These are phyloP conservation scores for Mimachlamys varia DNA, from an alignment of 2,888 invertebrate genomes.

Conservation along the genomic window DNA sequence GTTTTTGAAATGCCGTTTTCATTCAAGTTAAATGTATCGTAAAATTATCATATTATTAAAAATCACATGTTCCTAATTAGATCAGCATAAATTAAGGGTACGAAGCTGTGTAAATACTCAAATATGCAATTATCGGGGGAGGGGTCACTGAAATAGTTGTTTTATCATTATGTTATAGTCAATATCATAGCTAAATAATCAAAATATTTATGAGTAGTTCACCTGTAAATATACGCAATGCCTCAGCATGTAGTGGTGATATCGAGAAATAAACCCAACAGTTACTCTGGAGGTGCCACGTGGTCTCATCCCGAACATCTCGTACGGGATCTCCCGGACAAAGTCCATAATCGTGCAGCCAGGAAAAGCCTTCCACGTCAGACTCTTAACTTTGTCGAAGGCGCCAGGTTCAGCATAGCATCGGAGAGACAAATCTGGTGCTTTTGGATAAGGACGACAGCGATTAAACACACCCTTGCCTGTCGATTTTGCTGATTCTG, in stretches of 20 bases:
- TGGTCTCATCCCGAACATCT: slow-evolving; percentile 20
- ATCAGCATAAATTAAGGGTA: no score
- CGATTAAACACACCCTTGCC: not conserved
- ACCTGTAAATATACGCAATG: slow-evolving; percentile 47
- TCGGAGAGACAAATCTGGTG: not conserved
- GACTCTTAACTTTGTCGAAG: not conserved
- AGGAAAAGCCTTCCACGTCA: not conserved
- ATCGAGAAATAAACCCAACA: slow-evolving; percentile 34
- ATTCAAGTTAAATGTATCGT: no score
- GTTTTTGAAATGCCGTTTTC: no score
- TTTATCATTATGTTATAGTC: no score
- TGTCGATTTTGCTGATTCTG: not conserved
- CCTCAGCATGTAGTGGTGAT: slow-evolving; percentile 35
- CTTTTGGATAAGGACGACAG: not conserved
- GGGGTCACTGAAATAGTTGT: no score
- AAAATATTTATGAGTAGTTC: not conserved
- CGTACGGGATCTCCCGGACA: slow-evolving; percentile 38
- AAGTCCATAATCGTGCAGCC: slow-evolving; percentile 37
- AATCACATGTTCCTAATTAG: no score
- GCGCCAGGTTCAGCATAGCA: not conserved
- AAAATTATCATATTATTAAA: no score
- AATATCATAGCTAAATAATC: no score
- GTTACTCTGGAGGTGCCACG: slow-evolving; percentile 39
- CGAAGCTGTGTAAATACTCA: no score
- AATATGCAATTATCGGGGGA: no score